Evolutionary conservation across 2,113 vertebrate genomes (phyloP).

Genomic region (Sitta europaea): DNA sequence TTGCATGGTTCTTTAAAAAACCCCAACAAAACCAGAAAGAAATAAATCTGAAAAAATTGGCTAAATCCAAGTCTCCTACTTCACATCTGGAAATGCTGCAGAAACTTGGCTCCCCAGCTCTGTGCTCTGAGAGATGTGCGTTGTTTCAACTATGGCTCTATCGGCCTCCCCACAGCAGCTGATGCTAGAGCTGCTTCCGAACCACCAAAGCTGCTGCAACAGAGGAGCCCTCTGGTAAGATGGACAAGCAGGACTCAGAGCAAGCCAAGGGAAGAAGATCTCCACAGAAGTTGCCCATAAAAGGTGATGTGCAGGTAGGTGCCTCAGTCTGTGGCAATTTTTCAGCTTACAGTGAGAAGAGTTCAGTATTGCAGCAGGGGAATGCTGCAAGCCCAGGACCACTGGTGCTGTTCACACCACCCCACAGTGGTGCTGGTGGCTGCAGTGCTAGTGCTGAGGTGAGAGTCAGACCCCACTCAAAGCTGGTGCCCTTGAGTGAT

Average conservation of each 20-base stretch:
- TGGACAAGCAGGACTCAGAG: neutral
- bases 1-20: neutral
- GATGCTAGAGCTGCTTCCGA: neutral
- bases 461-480: fast-evolving
- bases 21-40: neutral
- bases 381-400: fast-evolving
- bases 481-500: neutral
- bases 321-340: neutral
- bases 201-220: fast-evolving
- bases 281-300: neutral
- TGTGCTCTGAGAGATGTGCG: neutral
- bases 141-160: neutral
- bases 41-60: neutral
- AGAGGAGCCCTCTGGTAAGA: neutral
- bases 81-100: slow-evolving; percentile 42
- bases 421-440: fast-evolving
- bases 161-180: fast-evolving
- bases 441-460: neutral
- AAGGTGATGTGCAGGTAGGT: fast-evolving
- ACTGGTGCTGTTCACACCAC: neutral
- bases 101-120: neutral
- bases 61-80: neutral
- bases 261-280: fast-evolving
- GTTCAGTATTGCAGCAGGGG: neutral
- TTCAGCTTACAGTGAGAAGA: neutral